A percentile compares a stretch with the other conserved stretches of the same genome.
Conservation (phyloP, 2,888 invertebrate genomes). For the Arrhopalites spinosus region DNA sequence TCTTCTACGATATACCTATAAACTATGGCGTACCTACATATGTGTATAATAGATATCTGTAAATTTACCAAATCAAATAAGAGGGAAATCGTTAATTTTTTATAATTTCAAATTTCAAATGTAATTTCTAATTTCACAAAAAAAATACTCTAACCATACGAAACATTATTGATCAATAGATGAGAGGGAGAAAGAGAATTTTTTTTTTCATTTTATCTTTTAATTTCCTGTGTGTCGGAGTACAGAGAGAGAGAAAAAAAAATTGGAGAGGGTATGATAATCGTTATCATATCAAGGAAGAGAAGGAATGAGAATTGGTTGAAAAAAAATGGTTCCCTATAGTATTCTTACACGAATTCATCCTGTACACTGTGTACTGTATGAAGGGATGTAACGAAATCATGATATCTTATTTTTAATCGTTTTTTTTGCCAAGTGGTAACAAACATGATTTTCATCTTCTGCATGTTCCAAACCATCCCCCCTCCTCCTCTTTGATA, state of each 20-base stretch:
- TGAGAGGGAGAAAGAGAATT: neutral
- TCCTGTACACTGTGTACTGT: too few relatives aligned
- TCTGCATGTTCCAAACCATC: neutral
- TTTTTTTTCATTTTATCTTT: neutral
- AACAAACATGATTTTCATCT: neutral
- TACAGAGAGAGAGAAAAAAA: conserved; percentile 5
- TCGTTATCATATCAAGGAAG: neutral
- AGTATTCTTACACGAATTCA: neutral
- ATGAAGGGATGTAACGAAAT: neutral
- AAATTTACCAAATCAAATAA: too few relatives aligned
- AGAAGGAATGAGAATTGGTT: neutral
- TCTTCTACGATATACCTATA: neutral
- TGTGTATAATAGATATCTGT: too few relatives aligned
- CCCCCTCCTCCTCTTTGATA: too few relatives aligned
- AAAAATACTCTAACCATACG: neutral
- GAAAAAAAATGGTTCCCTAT: neutral
- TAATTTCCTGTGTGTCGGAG: conserved; percentile 21
- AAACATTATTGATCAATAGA: neutral
- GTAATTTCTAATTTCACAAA: neutral
- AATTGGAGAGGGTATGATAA: neutral
- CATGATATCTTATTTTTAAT: too few relatives aligned
- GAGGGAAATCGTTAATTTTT: too few relatives aligned
- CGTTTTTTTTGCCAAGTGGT: neutral
- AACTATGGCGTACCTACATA: too few relatives aligned
- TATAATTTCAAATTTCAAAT: neutral